Percentiles rank a stretch among this genome's conserved stretches.
Evolutionary conservation across 2,888 invertebrate genomes (phyloP).

Genomic region (Agrochola macilenta): DNA sequence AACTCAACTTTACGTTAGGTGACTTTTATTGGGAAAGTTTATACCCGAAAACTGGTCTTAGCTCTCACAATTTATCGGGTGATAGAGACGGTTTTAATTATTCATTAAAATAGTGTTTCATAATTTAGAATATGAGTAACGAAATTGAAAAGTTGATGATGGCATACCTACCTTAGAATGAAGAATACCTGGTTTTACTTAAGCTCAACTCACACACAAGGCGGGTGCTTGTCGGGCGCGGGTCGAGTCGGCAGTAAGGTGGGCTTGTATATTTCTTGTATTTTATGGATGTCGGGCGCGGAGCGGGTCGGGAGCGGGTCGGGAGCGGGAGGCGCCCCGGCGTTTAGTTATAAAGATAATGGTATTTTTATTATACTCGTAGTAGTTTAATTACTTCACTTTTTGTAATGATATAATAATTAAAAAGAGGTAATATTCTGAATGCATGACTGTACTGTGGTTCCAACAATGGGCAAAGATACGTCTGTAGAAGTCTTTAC

Average conservation of each 20-base stretch:
- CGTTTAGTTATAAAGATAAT: no score
- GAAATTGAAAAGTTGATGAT: neutral
- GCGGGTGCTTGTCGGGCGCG: no score
- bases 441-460: neutral
- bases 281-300: no score
- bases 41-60: neutral
- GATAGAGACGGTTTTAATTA: neutral
- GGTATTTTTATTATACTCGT: no score
- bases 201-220: no score
- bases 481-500: neutral
- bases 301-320: no score
- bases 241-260: no score
- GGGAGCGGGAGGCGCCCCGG: no score
- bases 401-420: no score
- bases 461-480: neutral
- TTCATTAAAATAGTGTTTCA: neutral
- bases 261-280: no score
- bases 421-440: no score
- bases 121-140: neutral
- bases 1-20: constrained; percentile 14
- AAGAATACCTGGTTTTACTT: neutral
- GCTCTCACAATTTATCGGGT: neutral
- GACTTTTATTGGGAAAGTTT: constrained; percentile 33
- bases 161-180: neutral
- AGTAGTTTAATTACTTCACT: no score